Conservation (phyloP, 2,888 invertebrate genomes). For the Xanthia icteritia region DNA sequence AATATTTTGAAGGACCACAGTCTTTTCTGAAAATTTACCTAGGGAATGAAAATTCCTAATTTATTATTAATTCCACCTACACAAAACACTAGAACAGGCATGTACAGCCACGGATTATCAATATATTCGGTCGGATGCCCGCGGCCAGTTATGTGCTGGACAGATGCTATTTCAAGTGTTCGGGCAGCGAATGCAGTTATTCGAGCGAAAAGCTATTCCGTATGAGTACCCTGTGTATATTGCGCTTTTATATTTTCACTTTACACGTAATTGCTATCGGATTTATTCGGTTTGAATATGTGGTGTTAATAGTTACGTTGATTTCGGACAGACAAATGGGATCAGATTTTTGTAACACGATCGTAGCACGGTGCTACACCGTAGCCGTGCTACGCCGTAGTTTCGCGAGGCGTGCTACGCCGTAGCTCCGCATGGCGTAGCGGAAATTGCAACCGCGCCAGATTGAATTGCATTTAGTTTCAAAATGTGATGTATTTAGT, state of each 20-base stretch:
- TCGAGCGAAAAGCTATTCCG: conserved; percentile 75
- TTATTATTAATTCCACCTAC: neutral
- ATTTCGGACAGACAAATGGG: neutral
- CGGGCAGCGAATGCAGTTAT: conserved; percentile 73
- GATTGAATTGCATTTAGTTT: neutral
- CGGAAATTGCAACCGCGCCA: neutral
- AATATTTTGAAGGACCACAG: neutral
- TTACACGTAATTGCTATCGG: conserved; percentile 42
- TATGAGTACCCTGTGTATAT: conserved; percentile 51
- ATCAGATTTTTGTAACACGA: neutral
- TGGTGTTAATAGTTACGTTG: conserved; percentile 1
- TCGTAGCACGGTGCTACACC: neutral
- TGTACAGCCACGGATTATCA: conserved; percentile 71
- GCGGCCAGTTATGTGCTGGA: conserved; percentile 76
- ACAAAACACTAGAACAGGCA: conserved; percentile 24
- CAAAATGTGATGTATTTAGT: neutral
- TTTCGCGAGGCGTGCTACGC: conserved; percentile 15
- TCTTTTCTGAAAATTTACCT: neutral
- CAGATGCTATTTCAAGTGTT: conserved; percentile 80
- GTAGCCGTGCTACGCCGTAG: conserved; percentile 28
- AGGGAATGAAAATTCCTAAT: neutral
- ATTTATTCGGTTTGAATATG: conserved; percentile 26
- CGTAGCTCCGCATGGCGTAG: conserved; percentile 6
- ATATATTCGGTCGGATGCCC: conserved; percentile 81
- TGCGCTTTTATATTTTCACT: conserved; percentile 61